Base-by-base conservation (phyloP, 2,113 vertebrate genomes). In the Vombatus ursinus region DNA sequence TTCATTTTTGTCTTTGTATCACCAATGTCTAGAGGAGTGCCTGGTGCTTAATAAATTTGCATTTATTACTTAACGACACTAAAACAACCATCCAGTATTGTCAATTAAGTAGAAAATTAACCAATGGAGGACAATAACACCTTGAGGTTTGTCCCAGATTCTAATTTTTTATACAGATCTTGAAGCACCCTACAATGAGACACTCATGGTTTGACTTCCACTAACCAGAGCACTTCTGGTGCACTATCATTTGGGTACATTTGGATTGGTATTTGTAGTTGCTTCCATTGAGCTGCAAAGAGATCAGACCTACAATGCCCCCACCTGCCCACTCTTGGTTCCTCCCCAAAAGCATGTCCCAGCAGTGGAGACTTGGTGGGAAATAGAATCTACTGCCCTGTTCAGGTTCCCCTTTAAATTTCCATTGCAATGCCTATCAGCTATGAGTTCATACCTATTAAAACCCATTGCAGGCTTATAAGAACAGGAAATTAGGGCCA, bases 401-500 rank as follows among this genome's bases (percentile, higher is more conserved):
- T 57, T 94, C 8, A 84, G 91, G 26, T 44, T 91, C 54, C 44
- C 90, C 91, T 52, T 95, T 93, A 52, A 90, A 90, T 90, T 54
- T 94, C 89, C 92, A 92, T 57, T 92, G 28, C 2, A 23, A 25
- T 92, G 44, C 25, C 91, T 26, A 3, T 25, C 52, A 96, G 44
- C 92, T 94, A 25, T 94, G 95, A 92, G 50, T 52, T 89, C 54
- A 47, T 94, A 31, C 5, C 48, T 92, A 47, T 94, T 89, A 96
- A 96, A 54, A 44, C n/a, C 94, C 92, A 61, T 96, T 96, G 89
- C 53, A 47, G 57, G 26, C 44, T 25, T 93, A 19, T 28, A 52
- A 89, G 48, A 47, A 52, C 91, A 50, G 92, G 92, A 95, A 93
- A 49, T 97, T 96, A 97, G 90, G 93, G 89, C 92, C 92, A 96